Base-by-base conservation (phyloP, 1,140 invertebrate species). In the Solenopsis fugax region DNA sequence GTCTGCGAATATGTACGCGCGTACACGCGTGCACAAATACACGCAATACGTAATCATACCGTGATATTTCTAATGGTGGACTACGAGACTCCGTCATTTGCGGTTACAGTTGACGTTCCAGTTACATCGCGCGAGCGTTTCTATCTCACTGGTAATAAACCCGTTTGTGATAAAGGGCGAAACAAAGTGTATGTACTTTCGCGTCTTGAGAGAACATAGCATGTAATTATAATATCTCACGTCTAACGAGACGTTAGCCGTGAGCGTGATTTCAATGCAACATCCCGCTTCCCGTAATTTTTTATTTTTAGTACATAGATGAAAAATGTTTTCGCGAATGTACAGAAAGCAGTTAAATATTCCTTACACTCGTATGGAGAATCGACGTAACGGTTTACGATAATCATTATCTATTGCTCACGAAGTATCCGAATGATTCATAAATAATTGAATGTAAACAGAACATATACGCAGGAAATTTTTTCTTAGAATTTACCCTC, bases 21-120 rank as follows among this genome's bases (percentile, higher is more conserved):
- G 6, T n/a, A 34, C 7, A 9, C 24, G 18, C 65, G 16, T 2
- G 37, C 50, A 16, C 21, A 7, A 34, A 13, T 7, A 29, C n/a
- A 58, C 48, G 34, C 41, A 75, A 24, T 29, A n/a, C 41, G 69
- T 60, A 75, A 84, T 84, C 80, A 50, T 50, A 48, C 69, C 29
- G 41, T n/a, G 54, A 75, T 84, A 75, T 84, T 84, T 84, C 69
- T 84, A 75, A 84, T 84, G 80, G 69, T 18, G 69, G n/a, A 13
- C 54, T 75, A 62, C 56, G 29, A 75, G 80, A 37, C 41, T 75
- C 80, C 80, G 54, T 84, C 80, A 84, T 75, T 84, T 84, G 69
- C 69, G 80, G 80, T 84, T 84, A 60, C 80, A 24, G 41, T 84
- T 84, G 80, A 84, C 41, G 80, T 75, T 84, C 69, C 54, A 73